Conservation (phyloP, 2,797 vertebrate genomes). For the Gymnothorax javanicus region DNA sequence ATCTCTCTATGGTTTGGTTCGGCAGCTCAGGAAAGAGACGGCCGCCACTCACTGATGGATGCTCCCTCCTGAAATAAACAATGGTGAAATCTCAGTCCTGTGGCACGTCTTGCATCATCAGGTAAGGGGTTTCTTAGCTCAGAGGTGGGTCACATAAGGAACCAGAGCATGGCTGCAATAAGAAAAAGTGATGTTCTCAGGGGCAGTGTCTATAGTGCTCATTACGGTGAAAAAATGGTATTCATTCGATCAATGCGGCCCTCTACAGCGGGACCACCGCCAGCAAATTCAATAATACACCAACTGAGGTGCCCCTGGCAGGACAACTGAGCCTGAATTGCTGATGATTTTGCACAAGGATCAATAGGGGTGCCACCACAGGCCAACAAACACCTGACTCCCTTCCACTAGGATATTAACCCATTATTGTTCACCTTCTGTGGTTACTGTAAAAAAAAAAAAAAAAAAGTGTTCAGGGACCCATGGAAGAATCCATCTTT, state of each 20-base stretch:
- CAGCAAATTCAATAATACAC: conserved; percentile 30
- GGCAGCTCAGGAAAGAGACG: conserved; percentile 18
- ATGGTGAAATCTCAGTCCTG: background rate
- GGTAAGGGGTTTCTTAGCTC: conserved; percentile 12
- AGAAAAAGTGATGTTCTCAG: conserved; percentile 18
- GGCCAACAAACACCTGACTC: conserved; percentile 6
- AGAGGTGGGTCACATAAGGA: conserved; percentile 1
- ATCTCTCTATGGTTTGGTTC: background rate
- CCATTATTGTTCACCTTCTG: conserved; percentile 2
- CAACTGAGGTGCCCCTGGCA: conserved; percentile 27
- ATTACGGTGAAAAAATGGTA: conserved; percentile 6
- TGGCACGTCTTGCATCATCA: conserved; percentile 22
- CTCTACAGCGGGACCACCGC: background rate
- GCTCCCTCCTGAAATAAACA: conserved; percentile 7
- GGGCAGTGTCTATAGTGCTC: conserved; percentile 20
- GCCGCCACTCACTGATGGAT: conserved; percentile 20
- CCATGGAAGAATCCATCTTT: conserved; percentile 11
- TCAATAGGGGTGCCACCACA: conserved; percentile 2
- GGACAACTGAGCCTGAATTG: conserved; percentile 17
- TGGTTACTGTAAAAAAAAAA: background rate
- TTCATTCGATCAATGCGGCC: conserved; percentile 26
- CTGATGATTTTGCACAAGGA: conserved; percentile 18
- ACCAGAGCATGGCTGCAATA: background rate
- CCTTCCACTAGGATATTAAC: conserved; percentile 28
- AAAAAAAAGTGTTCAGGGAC: conserved; percentile 10